Evolutionary conservation across 2,888 invertebrate genomes (phyloP), one percentile per base, ranked within the genome.

Genomic region (Rhagium mordax): DNA sequence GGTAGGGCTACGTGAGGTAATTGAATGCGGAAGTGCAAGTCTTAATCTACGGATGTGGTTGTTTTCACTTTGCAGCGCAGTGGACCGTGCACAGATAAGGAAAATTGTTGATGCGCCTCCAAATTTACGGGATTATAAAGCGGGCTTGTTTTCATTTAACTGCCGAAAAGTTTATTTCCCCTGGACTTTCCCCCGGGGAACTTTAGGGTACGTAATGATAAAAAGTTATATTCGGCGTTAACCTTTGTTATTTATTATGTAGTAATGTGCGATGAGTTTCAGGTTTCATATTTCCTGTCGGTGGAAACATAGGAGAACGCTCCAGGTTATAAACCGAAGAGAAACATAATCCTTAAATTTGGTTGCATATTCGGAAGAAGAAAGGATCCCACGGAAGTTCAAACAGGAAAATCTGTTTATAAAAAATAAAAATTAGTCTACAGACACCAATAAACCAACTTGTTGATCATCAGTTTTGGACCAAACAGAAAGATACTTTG

Each of bases 1-100:
- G 70, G 72, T 75, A 80, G 80, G 79, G 71, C 77, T 74, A 78
- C 75, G 77, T 79, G 79, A 73, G 77, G 74, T 80, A 81, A 81
- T 78, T 76, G 71, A 62, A 53, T 75, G 51, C 79, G 79, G 81
- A 81, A 83, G 81, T 80, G 77, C 79, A 78, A 77, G 71, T 72
- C 77, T 77, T 81, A 82, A 82, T 81, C 82, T 80, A 75, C 75
- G 80, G 81, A 78, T 76, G 81, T 75, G 81, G 79, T 79, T 79
- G 81, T 81, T 83, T 81, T 82, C 78, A 81, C 80, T 78, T 79
- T 81, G 80, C 79, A 78, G 81, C 75, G 77, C 81, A 81, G 78
- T 77, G 81, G 81, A 82, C 82, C 78, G 81, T 82, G 80, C 75
- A 51, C 53, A 81, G 81, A 82, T 82, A 82, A 82, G 80, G 71